These are phyloP conservation scores for Buathra laborator DNA, from an alignment of 2,888 invertebrate genomes.

Conservation along the genomic window DNA sequence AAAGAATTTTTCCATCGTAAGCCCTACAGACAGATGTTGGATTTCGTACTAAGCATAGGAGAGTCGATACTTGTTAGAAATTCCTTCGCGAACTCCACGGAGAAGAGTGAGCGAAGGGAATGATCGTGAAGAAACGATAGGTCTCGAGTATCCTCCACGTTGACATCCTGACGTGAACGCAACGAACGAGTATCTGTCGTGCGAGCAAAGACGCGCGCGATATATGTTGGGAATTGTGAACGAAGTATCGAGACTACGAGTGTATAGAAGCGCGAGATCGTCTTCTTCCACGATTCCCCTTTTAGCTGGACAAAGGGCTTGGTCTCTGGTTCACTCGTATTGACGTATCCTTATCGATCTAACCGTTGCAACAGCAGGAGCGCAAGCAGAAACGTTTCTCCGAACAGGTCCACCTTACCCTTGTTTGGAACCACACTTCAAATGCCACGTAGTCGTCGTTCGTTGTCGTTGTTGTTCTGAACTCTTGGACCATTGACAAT, in stretches of 20 bases:
- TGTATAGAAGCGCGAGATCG: slow-evolving; percentile 18
- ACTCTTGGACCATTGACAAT: slow-evolving; percentile 33
- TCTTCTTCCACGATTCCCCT: slow-evolving; percentile 56
- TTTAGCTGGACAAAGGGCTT: slow-evolving; percentile 60
- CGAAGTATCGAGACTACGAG: slow-evolving; percentile 10
- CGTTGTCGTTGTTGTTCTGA: not conserved
- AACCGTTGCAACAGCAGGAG: slow-evolving; percentile 36
- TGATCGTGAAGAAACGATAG: slow-evolving; percentile 50
- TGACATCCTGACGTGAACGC: slow-evolving; percentile 69
- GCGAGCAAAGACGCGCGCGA: not conserved
- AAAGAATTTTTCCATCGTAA: not conserved
- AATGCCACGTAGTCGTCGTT: slow-evolving; percentile 29
- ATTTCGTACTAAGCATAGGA: not conserved
- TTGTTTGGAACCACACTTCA: slow-evolving; percentile 49
- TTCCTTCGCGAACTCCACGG: slow-evolving; percentile 36
- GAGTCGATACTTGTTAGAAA: slow-evolving; percentile 18
- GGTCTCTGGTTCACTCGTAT: slow-evolving; percentile 45
- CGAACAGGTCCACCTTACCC: slow-evolving; percentile 43
- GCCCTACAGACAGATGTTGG: not conserved
- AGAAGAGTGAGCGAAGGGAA: not conserved
- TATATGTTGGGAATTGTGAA: slow-evolving; percentile 31
- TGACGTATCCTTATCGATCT: slow-evolving; percentile 66
- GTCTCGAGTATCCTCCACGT: slow-evolving; percentile 69
- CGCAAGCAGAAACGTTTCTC: slow-evolving; percentile 38
- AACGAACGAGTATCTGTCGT: slow-evolving; percentile 34